Evolutionary conservation across 2,888 invertebrate species (phyloP).

Genomic region (Cantharis rustica): DNA sequence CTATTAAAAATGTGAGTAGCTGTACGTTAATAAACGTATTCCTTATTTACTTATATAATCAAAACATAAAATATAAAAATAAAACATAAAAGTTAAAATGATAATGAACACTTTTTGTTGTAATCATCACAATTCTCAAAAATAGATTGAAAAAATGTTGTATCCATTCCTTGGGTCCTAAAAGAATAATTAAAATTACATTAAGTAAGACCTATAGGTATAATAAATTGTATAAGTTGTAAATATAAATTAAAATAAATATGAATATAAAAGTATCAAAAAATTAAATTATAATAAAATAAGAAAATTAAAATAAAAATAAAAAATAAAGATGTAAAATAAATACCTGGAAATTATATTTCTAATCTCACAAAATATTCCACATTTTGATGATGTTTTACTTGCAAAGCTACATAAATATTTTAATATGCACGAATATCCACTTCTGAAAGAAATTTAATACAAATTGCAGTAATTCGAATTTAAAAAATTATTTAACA

Average conservation of each 20-base stretch:
- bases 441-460: constrained; percentile 46
- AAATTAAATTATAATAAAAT: too few relatives aligned
- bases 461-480: background rate
- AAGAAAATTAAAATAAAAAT: too few relatives aligned
- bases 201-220: too few relatives aligned
- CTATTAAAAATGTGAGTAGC: too few relatives aligned
- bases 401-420: constrained; percentile 41
- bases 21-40: too few relatives aligned
- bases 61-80: background rate
- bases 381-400: constrained; percentile 42
- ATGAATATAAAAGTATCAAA: too few relatives aligned
- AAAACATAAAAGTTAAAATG: background rate
- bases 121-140: constrained; percentile 49
- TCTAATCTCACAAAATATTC: constrained; percentile 50
- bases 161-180: constrained; percentile 47
- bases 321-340: too few relatives aligned
- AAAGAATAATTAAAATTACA: constrained; percentile 18
- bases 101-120: constrained; percentile 54
- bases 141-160: constrained; percentile 46
- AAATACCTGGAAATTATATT: constrained; percentile 48
- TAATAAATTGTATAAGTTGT: too few relatives aligned
- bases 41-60: too few relatives aligned
- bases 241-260: too few relatives aligned
- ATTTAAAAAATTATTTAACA: background rate
- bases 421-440: constrained; percentile 46